Base-by-base conservation (phyloP, 2,113 vertebrate genomes). In the Tenrec ecaudatus region DNA sequence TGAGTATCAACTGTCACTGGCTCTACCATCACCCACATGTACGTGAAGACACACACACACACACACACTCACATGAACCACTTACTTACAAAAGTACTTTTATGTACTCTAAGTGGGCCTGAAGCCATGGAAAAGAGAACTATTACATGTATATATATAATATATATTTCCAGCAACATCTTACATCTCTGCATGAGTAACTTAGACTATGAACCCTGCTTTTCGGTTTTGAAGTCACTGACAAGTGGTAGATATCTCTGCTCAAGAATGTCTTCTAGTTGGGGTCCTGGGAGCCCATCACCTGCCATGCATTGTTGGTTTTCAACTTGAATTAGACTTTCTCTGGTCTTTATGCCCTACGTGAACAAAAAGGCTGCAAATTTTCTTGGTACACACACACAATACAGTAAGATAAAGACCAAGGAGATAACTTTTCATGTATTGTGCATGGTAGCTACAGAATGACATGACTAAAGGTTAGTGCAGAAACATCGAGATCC, bases 311-410 rank as follows among this genome's bases (percentile, higher is more conserved):
- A 53, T 77, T 66, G 57, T 40, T 90, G 89, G 57, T 88, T 80
- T 84, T 88, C 64, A 80, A 83, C 64, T 66, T 92, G 22, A 91
- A 66, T 66, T 88, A 53, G 64, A 31, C 85, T 94, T 92, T 15
- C 58, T 77, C 64, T 73, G 84, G 83, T 64, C n/a, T 73, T 71
- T 40, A 71, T 7, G 15, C 23, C 31, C 36, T 53, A 85, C 40
- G 38, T 80, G 69, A 80, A 64, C 62, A 57, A 57, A 53, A 78
- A 93, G 82, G 20, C 53, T 27, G 6, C 38, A n/a, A 66, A 25
- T 16, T 76, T 53, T 53, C 62, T 33, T 71, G 33, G 14, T 86
- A 66, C 17, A 53, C 17, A 53, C 53, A 80, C 64, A 84, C 38
- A 73, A 36, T 73, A 62, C 36, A 89, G 47, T 62, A 58, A 64